These are phyloP conservation scores for Gymnothorax reevesii DNA, from an alignment of 2,797 vertebrate species.

Conservation along the genomic window DNA sequence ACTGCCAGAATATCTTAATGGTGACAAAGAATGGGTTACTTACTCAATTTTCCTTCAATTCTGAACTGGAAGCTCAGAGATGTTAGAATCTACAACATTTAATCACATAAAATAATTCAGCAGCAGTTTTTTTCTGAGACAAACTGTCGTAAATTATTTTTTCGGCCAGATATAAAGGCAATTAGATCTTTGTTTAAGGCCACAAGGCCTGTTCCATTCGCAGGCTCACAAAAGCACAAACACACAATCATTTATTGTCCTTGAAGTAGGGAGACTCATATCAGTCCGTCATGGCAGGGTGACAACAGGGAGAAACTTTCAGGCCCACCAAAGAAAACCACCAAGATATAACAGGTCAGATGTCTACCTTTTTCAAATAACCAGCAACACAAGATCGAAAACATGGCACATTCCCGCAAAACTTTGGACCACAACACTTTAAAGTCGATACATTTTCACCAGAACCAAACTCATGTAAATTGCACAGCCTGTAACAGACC, in stretches of 20 bases:
- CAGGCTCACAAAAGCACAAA: not conserved
- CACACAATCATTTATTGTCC: not conserved
- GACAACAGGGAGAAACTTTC: not conserved
- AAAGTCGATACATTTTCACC: no score
- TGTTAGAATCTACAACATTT: not conserved
- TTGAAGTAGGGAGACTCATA: not conserved
- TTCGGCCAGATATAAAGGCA: not conserved
- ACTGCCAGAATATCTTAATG: no score
- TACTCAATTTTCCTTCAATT: not conserved
- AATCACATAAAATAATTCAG: no score
- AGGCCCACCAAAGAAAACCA: no score
- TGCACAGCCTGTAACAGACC: no score
- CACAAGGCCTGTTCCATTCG: not conserved
- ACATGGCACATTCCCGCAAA: no score
- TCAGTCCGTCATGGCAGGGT: not conserved
- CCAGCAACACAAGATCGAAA: no score
- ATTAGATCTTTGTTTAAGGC: not conserved
- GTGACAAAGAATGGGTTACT: not conserved
- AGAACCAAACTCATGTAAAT: no score
- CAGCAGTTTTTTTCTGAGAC: not conserved
- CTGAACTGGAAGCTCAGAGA: not conserved
- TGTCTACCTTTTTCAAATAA: no score
- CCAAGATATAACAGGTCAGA: no score
- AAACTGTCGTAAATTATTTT: not conserved
- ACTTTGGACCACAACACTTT: no score